Conservation (phyloP, 2,113 vertebrate species). For the Silurus asotus region DNA sequence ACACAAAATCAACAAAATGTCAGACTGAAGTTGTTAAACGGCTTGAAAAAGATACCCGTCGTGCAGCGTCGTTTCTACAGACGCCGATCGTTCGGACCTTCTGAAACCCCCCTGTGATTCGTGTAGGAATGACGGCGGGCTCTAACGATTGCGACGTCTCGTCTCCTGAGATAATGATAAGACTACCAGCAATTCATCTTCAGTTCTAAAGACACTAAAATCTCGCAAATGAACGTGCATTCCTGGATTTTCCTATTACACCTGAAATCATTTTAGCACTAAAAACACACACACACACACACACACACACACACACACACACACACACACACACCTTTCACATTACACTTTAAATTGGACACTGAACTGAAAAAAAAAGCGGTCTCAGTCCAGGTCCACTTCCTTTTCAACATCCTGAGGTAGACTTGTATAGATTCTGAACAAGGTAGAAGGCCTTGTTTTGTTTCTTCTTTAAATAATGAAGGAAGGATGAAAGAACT, state of each 20-base stretch:
- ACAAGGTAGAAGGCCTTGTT: slow-evolving; percentile 62
- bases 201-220: neutral
- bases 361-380: slow-evolving; percentile 14
- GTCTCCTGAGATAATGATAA: neutral
- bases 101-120: neutral
- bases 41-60: neutral
- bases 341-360: slow-evolving; percentile 47
- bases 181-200: slow-evolving; percentile 6
- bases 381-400: slow-evolving; percentile 18
- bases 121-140: neutral
- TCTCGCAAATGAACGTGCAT: neutral
- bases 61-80: neutral
- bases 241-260: slow-evolving; percentile 4
- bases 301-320: slow-evolving; percentile 9
- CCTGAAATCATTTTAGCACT: slow-evolving; percentile 15
- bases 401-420: slow-evolving; percentile 67
- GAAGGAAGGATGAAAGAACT: slow-evolving; percentile 31
- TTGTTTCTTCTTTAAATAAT: slow-evolving; percentile 42
- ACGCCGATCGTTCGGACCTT: neutral
- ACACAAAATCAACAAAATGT: slow-evolving; percentile 20
- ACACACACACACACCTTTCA: slow-evolving; percentile 27
- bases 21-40: neutral
- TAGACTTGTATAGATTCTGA: slow-evolving; percentile 75
- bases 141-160: too few relatives aligned
- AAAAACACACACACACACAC: slow-evolving; percentile 35